Base-by-base conservation (phyloP, 2,888 invertebrate genomes). In the Calameuta idolon region DNA sequence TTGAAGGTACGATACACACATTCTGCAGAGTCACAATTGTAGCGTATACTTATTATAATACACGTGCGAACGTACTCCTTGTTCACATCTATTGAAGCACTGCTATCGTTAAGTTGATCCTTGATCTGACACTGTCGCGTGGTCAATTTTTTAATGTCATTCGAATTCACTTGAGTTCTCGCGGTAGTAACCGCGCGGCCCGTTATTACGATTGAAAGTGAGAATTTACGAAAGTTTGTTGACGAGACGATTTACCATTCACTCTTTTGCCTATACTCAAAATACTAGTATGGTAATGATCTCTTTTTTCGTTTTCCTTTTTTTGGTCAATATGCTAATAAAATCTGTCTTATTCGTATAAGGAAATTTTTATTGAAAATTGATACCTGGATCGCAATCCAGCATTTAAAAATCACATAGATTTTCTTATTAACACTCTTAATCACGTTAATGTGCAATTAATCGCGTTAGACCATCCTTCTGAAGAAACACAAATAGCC, bases 1-100 rank as follows among this genome's bases (percentile, higher is more conserved):
- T 34, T 79, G 40, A 71, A 79, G 79, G 75, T 81, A 75, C 75
- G 40, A 77, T 74, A 78, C 77, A 74, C 73, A 80, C 76, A 69
- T 79, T 78, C 75, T 80, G 74, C 73, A 77, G 69, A 75, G 73
- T 74, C 40, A 71, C 71, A 55, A 23, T 9, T 23, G 15, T 23
- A 55, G 55, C 55, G 23, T 55, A 55, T 23, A 55, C 9, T 23
- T 55, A 9, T 55, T 55, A 9, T 23, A 55, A 55, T 23, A 23
- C 77, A 76, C 77, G 40, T 74, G 37, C 68, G 31, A 76, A 40
- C 69, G 73, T 69, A 40, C 75, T 76, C 79, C 73, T 75, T 34
- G 4, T 33, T 35, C 69, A 73, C 71, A 75, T 69, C 69, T 77
- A 77, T 73, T 37, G 68, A 75, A 75, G 23, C 79, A 71, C 69